Evolutionary conservation across 2,797 vertebrate species (phyloP), one percentile per base, ranked within the genome.

Genomic region (Dendrocincla fuliginosa): DNA sequence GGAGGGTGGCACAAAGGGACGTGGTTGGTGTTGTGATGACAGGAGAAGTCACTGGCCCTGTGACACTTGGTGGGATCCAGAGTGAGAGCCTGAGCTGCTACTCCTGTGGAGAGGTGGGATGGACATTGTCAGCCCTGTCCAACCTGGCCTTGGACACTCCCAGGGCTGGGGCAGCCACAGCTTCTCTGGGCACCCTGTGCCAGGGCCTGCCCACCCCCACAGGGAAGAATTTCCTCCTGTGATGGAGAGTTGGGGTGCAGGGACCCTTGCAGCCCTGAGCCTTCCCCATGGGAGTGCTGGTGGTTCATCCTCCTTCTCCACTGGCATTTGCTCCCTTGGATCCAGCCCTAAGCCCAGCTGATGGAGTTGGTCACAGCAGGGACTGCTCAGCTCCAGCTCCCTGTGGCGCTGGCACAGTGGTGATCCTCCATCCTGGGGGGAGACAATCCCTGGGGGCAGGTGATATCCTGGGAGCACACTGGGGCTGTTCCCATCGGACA

Each of bases 271-370:
- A 52, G 30, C 25, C 49, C n/a, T 20, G 63, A 55, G 50, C 37
- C 57, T 19, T 63, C 13, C 9, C 37, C 1, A 0, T 0, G 47
- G n/a, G 41, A 78, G 15, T 2, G 1, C 18, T 0, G 3, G 2
- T 10, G 69, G 16, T 53, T 75, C 7, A 0, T 20, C 42, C 28
- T 55, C 67, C 14, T 13, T 28, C 16, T 39, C 56, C 2, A 0
- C 2, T 56, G 81, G 25, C 16, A 1, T 53, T 55, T 65, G 2
- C 1, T 4, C 5, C 46, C 56, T 46, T 5, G 19, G n/a, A 32
- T 12, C 47, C 78, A 44, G 24, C 50, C 47, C n/a, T 2, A 20
- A 53, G 56, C 52, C 56, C 57, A 32, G 57, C n/a, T 11, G 42
- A 28, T 10, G 13, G 24, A 64, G 59, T 52, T 0, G 5, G 33